phyloP scores from a whole-genome alignment of 2,113 vertebrate genomes.

The Eleginops maclovinus region DNA sequence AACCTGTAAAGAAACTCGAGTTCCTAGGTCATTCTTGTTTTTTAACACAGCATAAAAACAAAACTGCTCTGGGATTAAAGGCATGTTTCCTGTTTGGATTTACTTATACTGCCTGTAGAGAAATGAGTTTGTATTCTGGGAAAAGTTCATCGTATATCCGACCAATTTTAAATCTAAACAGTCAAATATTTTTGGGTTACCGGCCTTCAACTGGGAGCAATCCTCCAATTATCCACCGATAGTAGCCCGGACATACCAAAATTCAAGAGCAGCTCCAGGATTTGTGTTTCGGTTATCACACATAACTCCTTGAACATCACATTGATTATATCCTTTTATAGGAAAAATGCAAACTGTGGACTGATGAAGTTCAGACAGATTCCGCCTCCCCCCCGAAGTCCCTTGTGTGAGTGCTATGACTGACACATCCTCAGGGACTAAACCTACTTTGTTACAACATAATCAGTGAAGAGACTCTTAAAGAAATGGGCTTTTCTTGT shows the following conservation, averaged over 20 bases:
- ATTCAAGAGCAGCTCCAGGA: not conserved
- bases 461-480: not conserved
- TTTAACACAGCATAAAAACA: not conserved
- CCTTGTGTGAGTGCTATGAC: not conserved
- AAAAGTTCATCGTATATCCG: too few relatives aligned
- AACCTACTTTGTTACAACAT: slow-evolving; percentile 10
- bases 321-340: not conserved
- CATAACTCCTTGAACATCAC: not conserved
- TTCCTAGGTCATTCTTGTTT: not conserved
- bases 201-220: not conserved
- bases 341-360: not conserved
- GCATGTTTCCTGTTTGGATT: too few relatives aligned
- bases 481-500: slow-evolving; percentile 14
- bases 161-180: too few relatives aligned
- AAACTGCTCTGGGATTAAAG: too few relatives aligned
- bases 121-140: too few relatives aligned
- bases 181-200: too few relatives aligned
- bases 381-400: not conserved
- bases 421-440: not conserved
- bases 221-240: not conserved
- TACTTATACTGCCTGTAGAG: too few relatives aligned
- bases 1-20: not conserved
- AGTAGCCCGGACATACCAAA: not conserved
- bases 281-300: not conserved
- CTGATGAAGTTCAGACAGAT: slow-evolving; percentile 11